A percentile compares a stretch with the other conserved stretches of the same genome.
Evolutionary conservation across 2,888 invertebrate species (phyloP).

Genomic region (Machimus rusticus): DNA sequence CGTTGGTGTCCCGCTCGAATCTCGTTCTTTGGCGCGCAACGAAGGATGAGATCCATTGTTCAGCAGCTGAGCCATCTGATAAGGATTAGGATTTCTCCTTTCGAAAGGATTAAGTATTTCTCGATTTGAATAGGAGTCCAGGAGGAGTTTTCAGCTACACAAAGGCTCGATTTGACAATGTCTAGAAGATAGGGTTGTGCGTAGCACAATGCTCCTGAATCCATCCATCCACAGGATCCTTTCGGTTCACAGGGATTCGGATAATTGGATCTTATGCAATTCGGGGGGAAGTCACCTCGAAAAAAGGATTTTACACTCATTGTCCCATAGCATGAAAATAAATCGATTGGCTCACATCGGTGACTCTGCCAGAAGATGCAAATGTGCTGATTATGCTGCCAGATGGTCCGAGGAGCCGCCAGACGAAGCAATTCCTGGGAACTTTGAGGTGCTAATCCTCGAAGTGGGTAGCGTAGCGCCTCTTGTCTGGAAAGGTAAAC

Average conservation of each 20-base stretch:
- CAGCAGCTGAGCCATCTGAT: conserved; percentile 16
- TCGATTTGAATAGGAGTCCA: conserved; percentile 13
- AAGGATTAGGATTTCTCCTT: conserved; percentile 8
- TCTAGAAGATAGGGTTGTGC: background rate
- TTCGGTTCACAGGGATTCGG: conserved; percentile 1
- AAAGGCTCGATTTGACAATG: background rate
- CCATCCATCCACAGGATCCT: background rate
- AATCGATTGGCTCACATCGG: background rate
- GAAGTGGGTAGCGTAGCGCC: background rate
- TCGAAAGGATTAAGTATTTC: conserved; percentile 13
- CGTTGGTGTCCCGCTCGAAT: background rate
- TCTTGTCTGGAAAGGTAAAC: background rate
- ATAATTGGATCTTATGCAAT: conserved; percentile 25
- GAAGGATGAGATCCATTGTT: background rate
- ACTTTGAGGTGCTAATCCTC: background rate
- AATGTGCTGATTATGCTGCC: background rate
- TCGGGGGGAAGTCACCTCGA: background rate
- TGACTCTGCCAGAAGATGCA: background rate
- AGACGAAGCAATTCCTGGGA: background rate
- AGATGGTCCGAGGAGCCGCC: background rate
- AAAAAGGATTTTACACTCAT: background rate
- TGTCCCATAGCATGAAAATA: background rate
- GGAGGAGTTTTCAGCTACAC: background rate
- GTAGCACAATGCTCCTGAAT: background rate
- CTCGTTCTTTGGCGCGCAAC: background rate